Percentiles rank a stretch among this genome's conserved stretches.
phyloP scores from a whole-genome alignment of 1,140 invertebrate genomes.

The Drosophila navojoa region DNA sequence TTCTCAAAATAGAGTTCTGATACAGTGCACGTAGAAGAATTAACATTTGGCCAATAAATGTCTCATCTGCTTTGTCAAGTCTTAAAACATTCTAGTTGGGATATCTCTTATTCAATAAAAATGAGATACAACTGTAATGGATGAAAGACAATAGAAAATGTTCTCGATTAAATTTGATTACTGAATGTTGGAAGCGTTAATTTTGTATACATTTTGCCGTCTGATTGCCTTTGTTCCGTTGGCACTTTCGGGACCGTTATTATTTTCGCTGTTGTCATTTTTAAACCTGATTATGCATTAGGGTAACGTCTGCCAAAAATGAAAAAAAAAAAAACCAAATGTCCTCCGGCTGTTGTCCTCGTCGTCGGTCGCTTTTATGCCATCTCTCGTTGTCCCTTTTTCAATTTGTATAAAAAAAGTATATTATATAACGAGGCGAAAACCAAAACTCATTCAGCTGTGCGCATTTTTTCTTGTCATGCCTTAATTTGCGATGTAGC shows the following conservation, averaged over 20 bases:
- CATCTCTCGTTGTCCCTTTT: slow-evolving; percentile 57
- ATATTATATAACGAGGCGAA: slow-evolving; percentile 28
- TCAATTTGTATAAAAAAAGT: slow-evolving; percentile 62
- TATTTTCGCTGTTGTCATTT: slow-evolving; percentile 64
- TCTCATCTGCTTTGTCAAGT: too few species aligned
- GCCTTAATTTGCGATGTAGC: slow-evolving; percentile 30
- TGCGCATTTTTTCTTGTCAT: slow-evolving; percentile 53
- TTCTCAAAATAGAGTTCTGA: too few species aligned
- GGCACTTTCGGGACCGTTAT: slow-evolving; percentile 64
- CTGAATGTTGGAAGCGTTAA: slow-evolving; percentile 64
- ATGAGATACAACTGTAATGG: neutral
- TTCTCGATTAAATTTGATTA: slow-evolving; percentile 68
- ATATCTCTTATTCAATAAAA: neutral
- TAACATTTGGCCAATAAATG: too few species aligned
- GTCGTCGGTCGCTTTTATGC: slow-evolving; percentile 48
- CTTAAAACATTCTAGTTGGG: too few species aligned
- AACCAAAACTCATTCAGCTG: slow-evolving; percentile 71
- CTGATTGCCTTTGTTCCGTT: slow-evolving; percentile 68
- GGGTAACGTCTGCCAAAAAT: slow-evolving; percentile 28
- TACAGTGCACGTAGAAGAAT: too few species aligned
- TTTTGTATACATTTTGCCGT: slow-evolving; percentile 39
- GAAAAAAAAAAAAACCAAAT: slow-evolving; percentile 44
- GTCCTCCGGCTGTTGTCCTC: slow-evolving; percentile 42
- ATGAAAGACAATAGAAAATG: slow-evolving; percentile 48
- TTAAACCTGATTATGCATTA: slow-evolving; percentile 73